Evolutionary conservation across 2,888 invertebrate species (phyloP), one percentile per base, ranked within the genome.

Genomic region (Lithophane semibrunnea): DNA sequence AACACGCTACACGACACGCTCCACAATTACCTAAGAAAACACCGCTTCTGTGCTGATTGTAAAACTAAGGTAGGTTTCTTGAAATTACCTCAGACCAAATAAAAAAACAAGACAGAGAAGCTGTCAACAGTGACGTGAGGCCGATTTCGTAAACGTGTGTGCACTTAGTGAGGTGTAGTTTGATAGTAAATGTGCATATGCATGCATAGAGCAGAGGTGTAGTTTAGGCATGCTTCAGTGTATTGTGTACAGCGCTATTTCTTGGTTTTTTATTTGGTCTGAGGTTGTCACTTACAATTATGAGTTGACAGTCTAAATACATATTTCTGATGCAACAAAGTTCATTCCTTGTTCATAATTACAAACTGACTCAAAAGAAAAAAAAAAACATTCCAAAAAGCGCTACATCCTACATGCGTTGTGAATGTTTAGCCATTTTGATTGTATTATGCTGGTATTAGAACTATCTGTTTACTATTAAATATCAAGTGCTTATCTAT

Each of bases 21-120:
- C 60, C 99, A 99, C 91, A 98, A 98, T 87, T 99, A 99, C 95
- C 97, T 99, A 80, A 97, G 98, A 88, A 99, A 99, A 96, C 99
- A 99, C 94, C 98, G 99, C 96, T 99, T 99, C 95, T 99, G 99
- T 92, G 98, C 98, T 4, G 99, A 99, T 92, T 99, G 99, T 93
- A 98, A 99, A 88, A 98, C 99, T 85, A 99, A 99, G 97, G 99
- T 99, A 82, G 93, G 93, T 64, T 71, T 42, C 42, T 68, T 24
- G 13, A 5, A 5, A 5, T 37, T 37, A 37, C 4, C 37, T 37
- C 5, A 37, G 37, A 37, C 37, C 37, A 5, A 37, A 37, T 37
- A 37, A 37, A 37, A 37, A 37, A 4, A 3, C 37, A 37, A 37
- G 5, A 37, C 37, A 37, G 37, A 37, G 37, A 37, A 4, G 5